Evolutionary conservation across 2,797 vertebrate genomes (phyloP).

Genomic region (Tragelaphus oryx): DNA sequence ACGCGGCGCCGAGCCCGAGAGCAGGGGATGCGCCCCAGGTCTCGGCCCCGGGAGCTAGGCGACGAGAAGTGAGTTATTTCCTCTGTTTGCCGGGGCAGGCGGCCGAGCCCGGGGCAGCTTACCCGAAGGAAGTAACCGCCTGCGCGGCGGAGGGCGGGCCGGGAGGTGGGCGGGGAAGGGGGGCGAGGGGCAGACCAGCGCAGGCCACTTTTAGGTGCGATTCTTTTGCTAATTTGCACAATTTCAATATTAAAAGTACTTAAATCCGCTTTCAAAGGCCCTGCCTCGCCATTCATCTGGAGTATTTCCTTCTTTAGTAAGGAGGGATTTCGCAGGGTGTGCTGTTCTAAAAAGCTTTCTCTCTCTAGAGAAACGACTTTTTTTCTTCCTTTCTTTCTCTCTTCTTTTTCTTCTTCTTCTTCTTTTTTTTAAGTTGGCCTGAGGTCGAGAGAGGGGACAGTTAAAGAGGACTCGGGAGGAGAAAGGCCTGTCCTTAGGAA

Average conservation of each 20-base stretch:
- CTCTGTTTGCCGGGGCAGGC: conserved; percentile 73
- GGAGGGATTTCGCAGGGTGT: conserved; percentile 53
- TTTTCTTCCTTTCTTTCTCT: not conserved
- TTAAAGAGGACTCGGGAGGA: conserved; percentile 28
- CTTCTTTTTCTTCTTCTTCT: not conserved
- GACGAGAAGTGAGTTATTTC: conserved; percentile 66
- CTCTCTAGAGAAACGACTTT: conserved; percentile 40
- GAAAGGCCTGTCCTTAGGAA: conserved; percentile 42
- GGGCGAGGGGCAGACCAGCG: conserved; percentile 34
- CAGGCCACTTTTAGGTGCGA: conserved; percentile 75
- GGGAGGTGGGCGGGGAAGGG: not conserved
- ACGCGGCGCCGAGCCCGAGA: not conserved
- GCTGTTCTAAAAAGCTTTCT: conserved; percentile 59
- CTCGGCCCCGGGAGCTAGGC: conserved; percentile 68
- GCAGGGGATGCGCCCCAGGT: conserved; percentile 49
- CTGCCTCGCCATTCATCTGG: conserved; percentile 74
- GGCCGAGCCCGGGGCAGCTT: conserved; percentile 73
- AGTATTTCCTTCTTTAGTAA: conserved; percentile 72
- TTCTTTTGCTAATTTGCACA: conserved; percentile 83
- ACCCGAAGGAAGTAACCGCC: conserved; percentile 81
- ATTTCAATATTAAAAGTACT: conserved; percentile 84
- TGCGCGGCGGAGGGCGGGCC: conserved; percentile 17
- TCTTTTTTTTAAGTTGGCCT: not conserved
- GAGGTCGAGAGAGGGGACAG: conserved; percentile 39
- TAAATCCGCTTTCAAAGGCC: conserved; percentile 82